phyloP scores from a whole-genome alignment of 2,113 vertebrate genomes.

The Hippocampus abdominalis region DNA sequence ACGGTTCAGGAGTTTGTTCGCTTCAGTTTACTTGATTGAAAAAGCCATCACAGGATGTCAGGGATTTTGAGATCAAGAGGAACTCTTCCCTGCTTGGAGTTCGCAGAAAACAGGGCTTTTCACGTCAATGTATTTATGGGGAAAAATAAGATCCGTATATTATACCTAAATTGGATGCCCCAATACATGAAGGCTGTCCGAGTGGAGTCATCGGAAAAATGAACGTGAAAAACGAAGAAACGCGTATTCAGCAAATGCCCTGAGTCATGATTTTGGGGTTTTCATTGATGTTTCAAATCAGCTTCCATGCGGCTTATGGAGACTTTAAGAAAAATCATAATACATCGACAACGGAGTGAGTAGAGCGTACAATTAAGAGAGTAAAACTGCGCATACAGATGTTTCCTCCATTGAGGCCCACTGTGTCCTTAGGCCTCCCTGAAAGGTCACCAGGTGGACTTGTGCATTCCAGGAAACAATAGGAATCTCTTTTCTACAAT shows the following conservation, averaged over 20 bases:
- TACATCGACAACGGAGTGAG: not conserved
- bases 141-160: not conserved
- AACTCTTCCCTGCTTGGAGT: conserved; percentile 17
- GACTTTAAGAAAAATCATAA: not conserved
- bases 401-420: conserved; percentile 1
- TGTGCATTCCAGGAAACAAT: conserved; percentile 61
- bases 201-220: not conserved
- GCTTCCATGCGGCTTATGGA: not conserved
- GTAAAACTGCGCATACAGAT: not conserved
- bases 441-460: conserved; percentile 34
- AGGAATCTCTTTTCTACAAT: conserved; percentile 54
- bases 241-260: not conserved
- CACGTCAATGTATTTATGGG: not conserved
- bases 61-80: conserved; percentile 14
- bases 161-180: not conserved
- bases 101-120: not conserved
- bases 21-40: conserved; percentile 13
- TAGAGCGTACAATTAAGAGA: not conserved
- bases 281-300: not conserved
- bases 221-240: not conserved
- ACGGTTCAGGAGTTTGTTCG: not conserved
- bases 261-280: not conserved
- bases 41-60: conserved; percentile 33
- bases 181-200: not conserved
- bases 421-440: conserved; percentile 29